phyloP scores from a whole-genome alignment of 2,888 invertebrate species.

The Odiellus spinosus region DNA sequence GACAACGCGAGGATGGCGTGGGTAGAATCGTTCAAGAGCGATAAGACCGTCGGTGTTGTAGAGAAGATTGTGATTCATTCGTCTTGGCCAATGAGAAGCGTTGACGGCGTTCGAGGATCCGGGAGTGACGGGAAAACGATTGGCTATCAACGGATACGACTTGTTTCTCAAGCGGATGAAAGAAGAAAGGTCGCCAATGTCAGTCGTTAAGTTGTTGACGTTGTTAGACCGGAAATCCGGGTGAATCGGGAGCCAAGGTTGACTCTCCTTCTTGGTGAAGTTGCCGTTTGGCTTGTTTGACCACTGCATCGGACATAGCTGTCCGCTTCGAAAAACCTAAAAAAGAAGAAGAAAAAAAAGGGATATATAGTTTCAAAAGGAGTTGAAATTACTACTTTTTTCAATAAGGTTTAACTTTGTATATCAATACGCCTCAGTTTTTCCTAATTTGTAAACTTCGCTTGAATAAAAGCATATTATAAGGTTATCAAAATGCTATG shows the following conservation, averaged over 20 bases:
- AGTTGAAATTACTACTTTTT: too few relatives aligned
- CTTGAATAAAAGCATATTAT: too few relatives aligned
- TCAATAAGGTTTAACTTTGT: too few relatives aligned
- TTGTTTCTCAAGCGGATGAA: not conserved
- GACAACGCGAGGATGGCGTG: not conserved
- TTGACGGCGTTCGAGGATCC: too few relatives aligned
- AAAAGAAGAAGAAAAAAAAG: not conserved
- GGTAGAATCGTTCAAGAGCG: not conserved
- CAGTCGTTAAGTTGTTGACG: conserved; percentile 6
- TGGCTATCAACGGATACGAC: not conserved
- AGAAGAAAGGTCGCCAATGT: not conserved
- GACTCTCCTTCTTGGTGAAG: conserved; percentile 36
- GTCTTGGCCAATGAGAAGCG: not conserved
- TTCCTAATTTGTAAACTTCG: too few relatives aligned
- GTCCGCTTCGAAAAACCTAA: conserved; percentile 39
- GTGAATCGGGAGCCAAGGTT: conserved; percentile 46
- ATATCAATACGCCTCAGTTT: too few relatives aligned
- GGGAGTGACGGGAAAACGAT: too few relatives aligned
- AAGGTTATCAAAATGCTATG: too few relatives aligned
- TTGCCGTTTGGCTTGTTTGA: conserved; percentile 19
- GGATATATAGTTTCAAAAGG: not conserved
- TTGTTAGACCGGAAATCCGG: conserved; percentile 31
- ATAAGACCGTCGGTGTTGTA: not conserved
- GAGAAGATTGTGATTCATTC: not conserved
- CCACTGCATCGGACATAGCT: conserved; percentile 55